Percentiles rank a stretch among this genome's conserved stretches.
Conservation (phyloP, 2,113 vertebrate species). For the Cephalophus harveyi region DNA sequence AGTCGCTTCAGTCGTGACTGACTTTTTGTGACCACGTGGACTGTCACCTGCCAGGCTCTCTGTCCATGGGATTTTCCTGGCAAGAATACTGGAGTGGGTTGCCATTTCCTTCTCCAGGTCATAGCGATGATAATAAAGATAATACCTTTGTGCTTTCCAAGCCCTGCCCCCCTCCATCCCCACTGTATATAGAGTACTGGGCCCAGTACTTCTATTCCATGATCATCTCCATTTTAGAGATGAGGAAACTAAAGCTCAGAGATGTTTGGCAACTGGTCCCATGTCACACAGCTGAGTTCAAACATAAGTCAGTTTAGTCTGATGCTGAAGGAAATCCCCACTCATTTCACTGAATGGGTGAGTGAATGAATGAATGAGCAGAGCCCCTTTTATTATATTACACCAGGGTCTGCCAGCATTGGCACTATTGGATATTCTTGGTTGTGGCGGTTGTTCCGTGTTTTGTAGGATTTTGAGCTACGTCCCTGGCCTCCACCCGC, state of each 20-base stretch:
- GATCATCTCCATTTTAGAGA: neutral
- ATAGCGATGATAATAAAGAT: neutral
- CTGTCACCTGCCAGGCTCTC: neutral
- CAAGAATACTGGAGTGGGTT: neutral
- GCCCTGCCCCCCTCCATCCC: rapidly evolving
- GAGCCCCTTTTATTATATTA: neutral
- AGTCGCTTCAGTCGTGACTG: neutral
- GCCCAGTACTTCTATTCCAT: neutral
- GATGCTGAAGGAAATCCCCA: neutral
- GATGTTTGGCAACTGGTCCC: neutral
- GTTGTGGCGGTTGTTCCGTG: rapidly evolving
- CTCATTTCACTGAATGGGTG: neutral
- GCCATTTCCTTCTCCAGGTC: neutral
- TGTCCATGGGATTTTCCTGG: neutral
- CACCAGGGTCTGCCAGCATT: neutral
- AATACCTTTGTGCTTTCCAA: neutral
- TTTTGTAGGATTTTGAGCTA: neutral
- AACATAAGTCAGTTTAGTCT: neutral
- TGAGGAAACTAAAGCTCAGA: neutral
- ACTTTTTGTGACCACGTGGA: neutral
- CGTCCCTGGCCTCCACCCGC: neutral
- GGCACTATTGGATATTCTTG: neutral
- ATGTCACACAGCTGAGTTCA: neutral
- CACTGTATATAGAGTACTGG: neutral
- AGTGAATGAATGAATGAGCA: neutral